Evolutionary conservation across 2,888 invertebrate genomes (phyloP).

Genomic region (Cerastis rubricosa): DNA sequence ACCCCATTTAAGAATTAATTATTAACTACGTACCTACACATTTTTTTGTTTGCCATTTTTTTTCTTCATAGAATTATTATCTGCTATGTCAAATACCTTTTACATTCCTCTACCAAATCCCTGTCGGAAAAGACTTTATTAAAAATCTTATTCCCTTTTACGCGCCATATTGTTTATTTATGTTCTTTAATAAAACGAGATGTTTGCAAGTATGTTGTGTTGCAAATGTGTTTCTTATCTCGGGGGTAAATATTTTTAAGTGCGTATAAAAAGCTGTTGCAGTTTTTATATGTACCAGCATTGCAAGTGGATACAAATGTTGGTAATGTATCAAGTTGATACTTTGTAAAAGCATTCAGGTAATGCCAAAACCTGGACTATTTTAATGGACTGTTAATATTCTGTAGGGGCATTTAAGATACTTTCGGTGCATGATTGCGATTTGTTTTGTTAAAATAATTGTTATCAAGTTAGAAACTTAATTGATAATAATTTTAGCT

Average conservation of each 20-base stretch:
- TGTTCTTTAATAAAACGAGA: constrained; percentile 62
- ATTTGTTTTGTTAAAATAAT: not conserved
- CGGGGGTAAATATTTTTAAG: constrained; percentile 57
- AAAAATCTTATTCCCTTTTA: constrained; percentile 56
- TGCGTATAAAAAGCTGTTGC: constrained; percentile 56
- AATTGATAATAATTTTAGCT: not conserved
- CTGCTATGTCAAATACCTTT: constrained; percentile 29
- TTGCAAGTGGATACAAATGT: constrained; percentile 35
- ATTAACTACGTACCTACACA: constrained; percentile 2
- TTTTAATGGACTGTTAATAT: constrained; percentile 20
- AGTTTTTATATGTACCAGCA: constrained; percentile 49
- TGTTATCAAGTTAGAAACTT: not conserved
- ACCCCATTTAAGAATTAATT: constrained; percentile 24
- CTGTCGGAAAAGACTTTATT: constrained; percentile 50
- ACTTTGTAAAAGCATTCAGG: constrained; percentile 43
- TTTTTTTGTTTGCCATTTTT: constrained; percentile 15
- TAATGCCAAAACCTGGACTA: constrained; percentile 6
- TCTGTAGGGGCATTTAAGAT: not conserved
- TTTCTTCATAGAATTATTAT: constrained; percentile 4
- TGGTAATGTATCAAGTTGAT: constrained; percentile 30
- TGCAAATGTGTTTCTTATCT: constrained; percentile 63
- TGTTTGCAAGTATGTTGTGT: constrained; percentile 53
- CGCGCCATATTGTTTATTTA: constrained; percentile 58
- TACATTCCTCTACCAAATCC: constrained; percentile 41
- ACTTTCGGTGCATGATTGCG: not conserved